phyloP scores from a whole-genome alignment of 2,797 vertebrate genomes.

The Neomorphus geoffroyi region DNA sequence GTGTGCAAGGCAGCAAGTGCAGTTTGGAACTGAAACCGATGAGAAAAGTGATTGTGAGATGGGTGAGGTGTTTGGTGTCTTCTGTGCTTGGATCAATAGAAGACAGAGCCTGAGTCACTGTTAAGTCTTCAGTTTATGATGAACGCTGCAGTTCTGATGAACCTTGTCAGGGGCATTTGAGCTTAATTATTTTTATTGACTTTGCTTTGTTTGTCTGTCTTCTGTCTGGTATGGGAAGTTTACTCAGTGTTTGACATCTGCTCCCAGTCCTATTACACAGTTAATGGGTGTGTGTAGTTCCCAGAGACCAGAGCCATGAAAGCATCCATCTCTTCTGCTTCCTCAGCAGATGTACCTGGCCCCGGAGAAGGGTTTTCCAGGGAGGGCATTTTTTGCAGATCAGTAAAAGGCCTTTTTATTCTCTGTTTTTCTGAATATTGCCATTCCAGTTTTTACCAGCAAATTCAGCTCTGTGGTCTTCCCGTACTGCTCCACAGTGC shows the following conservation, averaged over 20 bases:
- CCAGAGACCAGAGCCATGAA: not conserved
- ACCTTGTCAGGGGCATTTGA: not conserved
- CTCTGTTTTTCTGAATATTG: not conserved
- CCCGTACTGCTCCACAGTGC: not conserved
- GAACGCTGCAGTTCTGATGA: not conserved
- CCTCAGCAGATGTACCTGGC: not conserved
- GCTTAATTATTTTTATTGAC: conserved; percentile 34
- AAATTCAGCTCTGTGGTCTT: not conserved
- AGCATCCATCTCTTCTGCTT: not conserved
- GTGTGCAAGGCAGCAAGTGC: not conserved
- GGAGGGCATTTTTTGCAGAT: not conserved
- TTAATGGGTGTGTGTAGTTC: not conserved
- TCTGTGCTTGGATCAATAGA: not conserved
- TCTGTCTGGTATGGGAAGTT: not conserved
- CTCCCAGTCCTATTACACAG: not conserved
- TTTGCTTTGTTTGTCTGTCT: conserved; percentile 38
- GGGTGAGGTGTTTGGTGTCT: not conserved
- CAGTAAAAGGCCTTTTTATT: not conserved
- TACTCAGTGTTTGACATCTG: conserved; percentile 47
- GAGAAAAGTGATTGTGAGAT: not conserved
- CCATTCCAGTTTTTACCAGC: not conserved
- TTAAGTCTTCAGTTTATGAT: not conserved
- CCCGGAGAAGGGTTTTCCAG: not conserved
- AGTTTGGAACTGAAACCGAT: not conserved
- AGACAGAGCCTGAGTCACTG: not conserved